Conservation (phyloP, 2,888 invertebrate species). For the Candidula unifasciata region DNA sequence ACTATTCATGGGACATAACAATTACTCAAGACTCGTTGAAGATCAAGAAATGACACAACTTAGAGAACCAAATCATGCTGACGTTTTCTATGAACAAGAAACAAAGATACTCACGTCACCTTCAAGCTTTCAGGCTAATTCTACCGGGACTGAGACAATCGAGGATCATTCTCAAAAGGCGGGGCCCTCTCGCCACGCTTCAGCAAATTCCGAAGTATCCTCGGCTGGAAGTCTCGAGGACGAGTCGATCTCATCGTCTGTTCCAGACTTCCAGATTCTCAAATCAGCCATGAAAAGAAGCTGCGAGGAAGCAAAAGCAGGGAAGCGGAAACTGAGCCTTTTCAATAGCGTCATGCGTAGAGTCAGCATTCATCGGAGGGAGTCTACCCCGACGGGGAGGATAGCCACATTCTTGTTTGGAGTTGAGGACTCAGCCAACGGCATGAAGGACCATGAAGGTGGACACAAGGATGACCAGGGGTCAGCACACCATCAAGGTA, state of each 20-base stretch:
- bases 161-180: background rate
- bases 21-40: too few relatives aligned
- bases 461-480: background rate
- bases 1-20: too few relatives aligned
- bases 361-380: constrained; percentile 54
- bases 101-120: too few relatives aligned
- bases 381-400: constrained; percentile 47
- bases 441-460: background rate
- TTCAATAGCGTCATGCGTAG: constrained; percentile 50
- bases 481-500: too few relatives aligned
- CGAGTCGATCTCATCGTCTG: background rate
- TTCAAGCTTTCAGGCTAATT: too few relatives aligned
- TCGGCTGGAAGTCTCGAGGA: constrained; percentile 8
- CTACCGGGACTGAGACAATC: background rate
- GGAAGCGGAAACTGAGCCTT: constrained; percentile 43
- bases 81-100: too few relatives aligned
- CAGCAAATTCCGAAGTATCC: background rate
- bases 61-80: too few relatives aligned
- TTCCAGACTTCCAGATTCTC: constrained; percentile 28
- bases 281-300: constrained; percentile 42
- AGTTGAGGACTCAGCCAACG: background rate
- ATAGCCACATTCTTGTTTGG: constrained; percentile 52
- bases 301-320: constrained; percentile 7
- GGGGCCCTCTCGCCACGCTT: background rate
- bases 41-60: too few relatives aligned